Evolutionary conservation across 1,140 invertebrate genomes (phyloP), one percentile per base, ranked within the genome.

Genomic region (Notospermus geniculatus): DNA sequence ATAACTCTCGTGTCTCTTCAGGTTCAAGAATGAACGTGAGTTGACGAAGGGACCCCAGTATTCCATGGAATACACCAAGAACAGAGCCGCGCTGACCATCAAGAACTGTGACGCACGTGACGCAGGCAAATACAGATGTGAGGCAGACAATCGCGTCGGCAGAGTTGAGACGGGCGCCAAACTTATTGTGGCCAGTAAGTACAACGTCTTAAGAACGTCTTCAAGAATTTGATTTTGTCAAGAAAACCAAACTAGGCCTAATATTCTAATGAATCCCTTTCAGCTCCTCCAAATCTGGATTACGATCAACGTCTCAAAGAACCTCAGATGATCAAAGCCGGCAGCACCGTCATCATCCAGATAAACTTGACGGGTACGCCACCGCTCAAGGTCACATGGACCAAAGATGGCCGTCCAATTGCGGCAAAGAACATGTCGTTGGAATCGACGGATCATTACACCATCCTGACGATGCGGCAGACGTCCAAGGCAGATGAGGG

Each of bases 321-420:
- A 58, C 66, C 71, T 17, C 77, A 80, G 46, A 66, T 65, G 19
- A 64, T 80, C 9, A 79, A 78, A 56, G 75, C 71, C 22, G 78
- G 79, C 29, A 66, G 71, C 53, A 73, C 73, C 1, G 59, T 80
- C 7, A 65, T 67, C 4, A 57, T 79, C 1, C 65, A 70, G 30
- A 76, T 76, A 22, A 74, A 79, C 63, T 86, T 97, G 55, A 89
- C 90, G 66, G 97, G 96, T 62, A 91, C 95, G 28, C 97, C 97
- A 2, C 90, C 88, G 57, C 97, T 97, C 0, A 89, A 84, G 2
- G 87, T 96, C 64, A 87, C 90, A 70, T 99, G 97, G 96, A 87
- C 85, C 9, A 90, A 91, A 72, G 88, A 92, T 70, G 86, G 86
- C 9, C 83, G 87, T 54, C 86, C 85, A 57, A 56, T 81, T 15